A percentile compares a stretch with the other conserved stretches of the same genome.
Evolutionary conservation across 2,888 invertebrate genomes (phyloP).

Genomic region (Ethmia dodecea): DNA sequence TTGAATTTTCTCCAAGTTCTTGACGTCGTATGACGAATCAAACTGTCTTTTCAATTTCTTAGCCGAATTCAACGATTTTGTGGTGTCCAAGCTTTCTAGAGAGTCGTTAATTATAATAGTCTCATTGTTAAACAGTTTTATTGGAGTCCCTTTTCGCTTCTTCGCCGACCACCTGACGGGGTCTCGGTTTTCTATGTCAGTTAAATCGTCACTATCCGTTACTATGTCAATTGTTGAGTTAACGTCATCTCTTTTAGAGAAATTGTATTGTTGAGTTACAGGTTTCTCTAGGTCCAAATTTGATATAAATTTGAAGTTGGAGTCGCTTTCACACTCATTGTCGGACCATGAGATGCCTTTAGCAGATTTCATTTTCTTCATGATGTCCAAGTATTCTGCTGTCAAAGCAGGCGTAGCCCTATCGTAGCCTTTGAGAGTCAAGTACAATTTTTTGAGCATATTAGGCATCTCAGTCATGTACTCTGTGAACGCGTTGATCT

Average conservation of each 20-base stretch:
- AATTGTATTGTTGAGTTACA: slow-evolving; percentile 29
- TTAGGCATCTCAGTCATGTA: slow-evolving; percentile 71
- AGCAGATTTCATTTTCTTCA: slow-evolving; percentile 77
- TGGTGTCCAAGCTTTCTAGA: slow-evolving; percentile 49
- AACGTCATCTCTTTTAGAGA: slow-evolving; percentile 15
- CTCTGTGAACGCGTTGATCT: slow-evolving; percentile 67
- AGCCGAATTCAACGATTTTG: slow-evolving; percentile 45
- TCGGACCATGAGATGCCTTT: slow-evolving; percentile 80
- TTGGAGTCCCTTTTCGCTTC: slow-evolving; percentile 63
- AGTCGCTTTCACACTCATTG: slow-evolving; percentile 40
- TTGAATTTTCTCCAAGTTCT: slow-evolving; percentile 43
- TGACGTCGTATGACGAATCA: slow-evolving; percentile 31
- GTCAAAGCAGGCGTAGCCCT: slow-evolving; percentile 75
- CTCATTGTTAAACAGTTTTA: slow-evolving; percentile 53
- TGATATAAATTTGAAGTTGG: slow-evolving; percentile 50
- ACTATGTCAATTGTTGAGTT: slow-evolving; percentile 38
- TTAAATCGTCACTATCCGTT: slow-evolving; percentile 56
- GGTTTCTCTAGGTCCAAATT: slow-evolving; percentile 50
- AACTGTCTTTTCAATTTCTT: slow-evolving; percentile 54
- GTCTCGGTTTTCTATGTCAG: slow-evolving; percentile 49
- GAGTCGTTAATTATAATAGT: slow-evolving; percentile 67
- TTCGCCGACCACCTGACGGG: slow-evolving; percentile 29
- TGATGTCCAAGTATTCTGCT: slow-evolving; percentile 76
- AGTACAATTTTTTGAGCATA: slow-evolving; percentile 76
- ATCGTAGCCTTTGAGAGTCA: slow-evolving; percentile 78